Evolutionary conservation across 2,113 vertebrate genomes (phyloP).

Genomic region (Oenanthe oenanthe): DNA sequence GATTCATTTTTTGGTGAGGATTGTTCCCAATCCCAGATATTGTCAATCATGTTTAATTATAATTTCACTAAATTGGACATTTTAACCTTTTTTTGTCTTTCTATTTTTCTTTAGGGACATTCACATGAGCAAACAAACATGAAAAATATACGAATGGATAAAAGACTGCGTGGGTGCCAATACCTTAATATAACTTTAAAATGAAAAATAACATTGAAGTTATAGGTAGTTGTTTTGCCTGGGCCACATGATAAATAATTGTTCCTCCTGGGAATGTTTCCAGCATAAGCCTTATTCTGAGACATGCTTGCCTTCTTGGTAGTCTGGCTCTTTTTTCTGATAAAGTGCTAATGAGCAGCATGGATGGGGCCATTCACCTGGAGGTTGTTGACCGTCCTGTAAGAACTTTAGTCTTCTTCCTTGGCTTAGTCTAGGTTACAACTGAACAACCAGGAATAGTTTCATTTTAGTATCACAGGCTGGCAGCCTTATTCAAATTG

Average conservation of each 20-base stretch:
- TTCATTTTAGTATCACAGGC: neutral
- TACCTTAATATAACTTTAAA: neutral
- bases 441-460: neutral
- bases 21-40: neutral
- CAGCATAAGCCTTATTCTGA: neutral
- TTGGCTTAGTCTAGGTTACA: neutral
- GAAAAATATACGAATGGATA: neutral
- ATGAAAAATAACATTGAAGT: neutral
- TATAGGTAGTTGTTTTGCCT: neutral
- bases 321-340: neutral
- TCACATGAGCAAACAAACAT: neutral
- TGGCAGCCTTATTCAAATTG: neutral
- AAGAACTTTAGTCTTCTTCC: neutral
- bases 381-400: fast-evolving
- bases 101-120: neutral
- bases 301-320: neutral
- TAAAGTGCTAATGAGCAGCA: neutral
- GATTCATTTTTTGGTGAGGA: neutral
- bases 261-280: neutral
- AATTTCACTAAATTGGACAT: neutral
- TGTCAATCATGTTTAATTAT: neutral
- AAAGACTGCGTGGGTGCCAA: neutral
- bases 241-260: neutral
- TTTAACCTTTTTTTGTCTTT: neutral
- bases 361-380: neutral